Conservation (phyloP, 2,113 vertebrate species). For the Pygoscelis antarcticus region DNA sequence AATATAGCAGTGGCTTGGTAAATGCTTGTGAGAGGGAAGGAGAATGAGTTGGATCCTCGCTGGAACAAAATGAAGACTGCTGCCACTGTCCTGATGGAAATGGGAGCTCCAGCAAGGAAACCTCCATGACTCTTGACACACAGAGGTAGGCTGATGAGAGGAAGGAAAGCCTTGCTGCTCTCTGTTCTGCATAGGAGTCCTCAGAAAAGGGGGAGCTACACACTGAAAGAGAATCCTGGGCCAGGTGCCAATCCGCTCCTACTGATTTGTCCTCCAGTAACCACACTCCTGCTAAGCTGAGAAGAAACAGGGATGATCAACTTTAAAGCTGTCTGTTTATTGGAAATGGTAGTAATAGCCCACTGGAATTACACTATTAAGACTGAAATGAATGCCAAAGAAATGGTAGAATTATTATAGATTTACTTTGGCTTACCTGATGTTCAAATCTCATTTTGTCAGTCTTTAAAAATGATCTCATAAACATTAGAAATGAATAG, state of each 20-base stretch:
- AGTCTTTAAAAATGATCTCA: not conserved
- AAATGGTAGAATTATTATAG: not conserved
- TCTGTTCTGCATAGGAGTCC: not conserved
- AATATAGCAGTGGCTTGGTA: not conserved
- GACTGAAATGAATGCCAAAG: not conserved
- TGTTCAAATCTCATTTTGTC: not conserved
- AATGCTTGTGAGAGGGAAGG: not conserved
- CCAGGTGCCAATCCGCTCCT: not conserved
- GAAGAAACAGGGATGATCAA: not conserved
- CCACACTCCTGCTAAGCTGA: not conserved
- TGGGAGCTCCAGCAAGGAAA: not conserved
- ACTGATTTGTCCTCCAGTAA: not conserved
- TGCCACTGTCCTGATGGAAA: not conserved
- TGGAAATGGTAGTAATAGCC: not conserved
- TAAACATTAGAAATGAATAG: not conserved
- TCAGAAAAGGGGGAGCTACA: not conserved
- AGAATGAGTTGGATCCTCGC: not conserved
- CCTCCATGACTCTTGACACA: not conserved
- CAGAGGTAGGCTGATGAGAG: not conserved
- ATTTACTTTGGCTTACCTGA: not conserved
- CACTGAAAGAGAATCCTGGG: not conserved
- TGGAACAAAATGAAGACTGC: not conserved
- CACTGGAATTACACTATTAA: not conserved
- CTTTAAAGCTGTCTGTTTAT: not conserved
- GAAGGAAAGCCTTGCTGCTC: not conserved